Conservation (phyloP, 2,888 invertebrate genomes). For the Ennomos erosarius region DNA sequence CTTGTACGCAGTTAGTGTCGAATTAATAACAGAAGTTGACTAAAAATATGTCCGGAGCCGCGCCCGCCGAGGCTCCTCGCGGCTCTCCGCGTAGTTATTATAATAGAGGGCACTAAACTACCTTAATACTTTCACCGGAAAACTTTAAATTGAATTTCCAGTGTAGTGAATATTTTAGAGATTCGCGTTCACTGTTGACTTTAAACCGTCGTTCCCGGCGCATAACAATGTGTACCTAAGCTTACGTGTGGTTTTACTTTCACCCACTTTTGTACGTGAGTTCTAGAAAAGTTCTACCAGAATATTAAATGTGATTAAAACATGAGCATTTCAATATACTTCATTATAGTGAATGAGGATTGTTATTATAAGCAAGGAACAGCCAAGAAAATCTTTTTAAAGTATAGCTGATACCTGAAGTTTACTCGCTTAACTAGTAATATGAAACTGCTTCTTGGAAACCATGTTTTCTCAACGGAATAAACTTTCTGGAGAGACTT, state of each 20-base stretch:
- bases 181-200: constrained; percentile 59
- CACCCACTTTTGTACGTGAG: constrained; percentile 12
- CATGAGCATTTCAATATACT: too few species aligned
- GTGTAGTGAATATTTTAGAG: constrained; percentile 70
- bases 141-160: constrained; percentile 75
- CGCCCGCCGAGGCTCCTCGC: constrained; percentile 26
- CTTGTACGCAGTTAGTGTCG: constrained; percentile 53
- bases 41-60: constrained; percentile 48
- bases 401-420: too few species aligned
- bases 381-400: too few species aligned
- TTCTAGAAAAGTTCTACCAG: constrained; percentile 23
- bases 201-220: constrained; percentile 53
- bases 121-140: constrained; percentile 59
- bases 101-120: constrained; percentile 51
- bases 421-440: too few species aligned
- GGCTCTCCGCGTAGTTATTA: constrained; percentile 38
- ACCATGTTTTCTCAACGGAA: too few species aligned
- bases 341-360: too few species aligned
- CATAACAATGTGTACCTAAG: constrained; percentile 54
- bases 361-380: too few species aligned
- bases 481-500: too few species aligned
- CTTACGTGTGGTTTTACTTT: constrained; percentile 56
- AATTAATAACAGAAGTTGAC: constrained; percentile 51
- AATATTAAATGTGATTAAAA: constrained; percentile 12
- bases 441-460: too few species aligned